Evolutionary conservation across 2,113 vertebrate genomes (phyloP).

Genomic region (Aplodontia rufa): DNA sequence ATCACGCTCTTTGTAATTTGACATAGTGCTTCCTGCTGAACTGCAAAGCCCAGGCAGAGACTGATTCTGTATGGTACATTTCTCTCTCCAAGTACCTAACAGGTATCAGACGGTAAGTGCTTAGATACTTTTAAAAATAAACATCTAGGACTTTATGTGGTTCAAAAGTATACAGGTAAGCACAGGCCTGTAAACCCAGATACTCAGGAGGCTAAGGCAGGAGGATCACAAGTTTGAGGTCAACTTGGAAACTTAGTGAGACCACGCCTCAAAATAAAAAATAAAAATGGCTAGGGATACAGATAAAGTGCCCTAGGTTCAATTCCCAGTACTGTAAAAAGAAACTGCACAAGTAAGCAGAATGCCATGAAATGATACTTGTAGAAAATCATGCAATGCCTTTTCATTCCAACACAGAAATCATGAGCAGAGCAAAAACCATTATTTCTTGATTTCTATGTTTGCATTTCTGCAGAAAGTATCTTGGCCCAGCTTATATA

Average conservation of each 20-base stretch:
- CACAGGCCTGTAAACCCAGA: not conserved
- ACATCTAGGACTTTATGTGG: slow-evolving; percentile 9
- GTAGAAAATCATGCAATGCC: not conserved
- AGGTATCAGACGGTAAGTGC: not conserved
- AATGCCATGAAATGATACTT: not conserved
- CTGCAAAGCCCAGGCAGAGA: not conserved
- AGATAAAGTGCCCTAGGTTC: not conserved
- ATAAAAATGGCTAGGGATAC: not conserved
- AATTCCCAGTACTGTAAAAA: not conserved
- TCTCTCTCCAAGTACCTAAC: not conserved
- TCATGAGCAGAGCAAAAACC: not conserved
- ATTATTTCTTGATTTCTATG: not conserved
- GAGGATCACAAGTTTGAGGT: not conserved
- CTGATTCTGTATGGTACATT: accelerated
- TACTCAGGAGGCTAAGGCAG: not conserved
- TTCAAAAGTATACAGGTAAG: not conserved
- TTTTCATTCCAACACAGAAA: slow-evolving; percentile 19
- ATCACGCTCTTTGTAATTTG: not conserved
- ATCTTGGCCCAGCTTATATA: not conserved
- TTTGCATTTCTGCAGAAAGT: not conserved
- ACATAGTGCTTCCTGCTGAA: not conserved
- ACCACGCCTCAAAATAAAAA: not conserved
- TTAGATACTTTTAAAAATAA: not conserved
- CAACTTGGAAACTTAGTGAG: not conserved
- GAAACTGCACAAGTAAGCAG: not conserved